Evolutionary conservation across 1,140 invertebrate genomes (phyloP).

Genomic region (Diprion similis): DNA sequence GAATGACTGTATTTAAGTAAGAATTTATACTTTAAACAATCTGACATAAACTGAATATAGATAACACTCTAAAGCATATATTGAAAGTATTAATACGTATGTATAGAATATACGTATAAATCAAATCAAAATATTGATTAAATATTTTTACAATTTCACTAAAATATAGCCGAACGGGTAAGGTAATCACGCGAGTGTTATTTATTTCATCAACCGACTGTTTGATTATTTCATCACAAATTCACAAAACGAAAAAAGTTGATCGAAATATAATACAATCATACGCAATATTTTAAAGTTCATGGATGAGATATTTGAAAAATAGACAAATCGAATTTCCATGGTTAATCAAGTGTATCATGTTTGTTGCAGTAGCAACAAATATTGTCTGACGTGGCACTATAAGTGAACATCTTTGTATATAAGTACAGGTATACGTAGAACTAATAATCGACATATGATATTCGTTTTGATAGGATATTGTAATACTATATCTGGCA

Average conservation of each 20-base stretch:
- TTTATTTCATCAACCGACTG: neutral
- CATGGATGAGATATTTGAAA: neutral
- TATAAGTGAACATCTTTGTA: neutral
- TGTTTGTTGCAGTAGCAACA: neutral
- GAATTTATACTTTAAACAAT: no score
- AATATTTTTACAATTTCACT: no score
- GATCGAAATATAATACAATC: neutral
- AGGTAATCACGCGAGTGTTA: no score
- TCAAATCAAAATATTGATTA: no score
- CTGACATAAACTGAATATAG: no score
- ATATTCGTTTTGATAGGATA: neutral
- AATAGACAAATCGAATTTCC: no score
- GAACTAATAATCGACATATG: neutral
- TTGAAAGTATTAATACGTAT: no score
- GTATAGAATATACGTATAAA: no score
- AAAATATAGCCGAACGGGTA: no score
- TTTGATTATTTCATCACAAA: neutral
- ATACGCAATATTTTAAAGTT: neutral
- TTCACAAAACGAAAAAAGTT: neutral
- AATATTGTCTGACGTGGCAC: conserved; percentile 7
- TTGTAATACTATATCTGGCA: no score
- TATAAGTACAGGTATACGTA: neutral
- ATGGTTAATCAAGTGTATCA: neutral
- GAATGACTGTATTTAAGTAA: no score
- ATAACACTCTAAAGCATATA: no score